A percentile compares a stretch with the other conserved stretches of the same genome.
These are phyloP conservation scores for Nudaria mundana DNA, from an alignment of 2,888 invertebrate genomes.

Conservation along the genomic window DNA sequence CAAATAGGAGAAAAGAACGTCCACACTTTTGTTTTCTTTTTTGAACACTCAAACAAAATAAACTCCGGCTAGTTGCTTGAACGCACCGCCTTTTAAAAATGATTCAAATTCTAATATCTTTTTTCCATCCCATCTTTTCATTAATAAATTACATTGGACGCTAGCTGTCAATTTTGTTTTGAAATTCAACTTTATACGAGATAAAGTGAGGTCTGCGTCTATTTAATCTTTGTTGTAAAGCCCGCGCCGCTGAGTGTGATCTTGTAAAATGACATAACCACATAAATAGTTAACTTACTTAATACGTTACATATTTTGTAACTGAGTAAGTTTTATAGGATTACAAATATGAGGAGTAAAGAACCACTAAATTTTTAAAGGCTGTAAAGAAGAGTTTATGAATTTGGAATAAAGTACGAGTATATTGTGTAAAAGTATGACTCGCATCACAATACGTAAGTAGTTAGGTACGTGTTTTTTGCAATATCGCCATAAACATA, in stretches of 20 bases:
- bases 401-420: too few species aligned
- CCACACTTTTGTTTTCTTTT: slow-evolving; percentile 73
- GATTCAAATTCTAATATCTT: slow-evolving; percentile 65
- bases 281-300: too few species aligned
- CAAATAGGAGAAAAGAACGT: slow-evolving; percentile 75
- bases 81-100: slow-evolving; percentile 70
- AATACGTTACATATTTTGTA: too few species aligned
- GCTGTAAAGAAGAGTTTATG: too few species aligned
- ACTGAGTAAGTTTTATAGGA: too few species aligned
- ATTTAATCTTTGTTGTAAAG: slow-evolving; percentile 40
- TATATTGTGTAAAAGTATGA: too few species aligned
- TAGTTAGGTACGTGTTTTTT: too few species aligned
- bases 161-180: slow-evolving; percentile 67
- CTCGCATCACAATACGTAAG: too few species aligned
- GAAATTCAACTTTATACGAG: slow-evolving; percentile 48
- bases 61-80: slow-evolving; percentile 69
- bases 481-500: too few species aligned
- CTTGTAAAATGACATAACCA: slow-evolving; percentile 47
- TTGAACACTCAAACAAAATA: slow-evolving; percentile 73
- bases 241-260: too few species aligned
- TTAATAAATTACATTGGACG: slow-evolving; percentile 75
- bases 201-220: slow-evolving; percentile 50
- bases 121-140: slow-evolving; percentile 72
- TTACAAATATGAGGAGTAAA: too few species aligned
- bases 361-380: too few species aligned